Base-by-base conservation (phyloP, 2,888 invertebrate species). In the Drosophila neonasuta region DNA sequence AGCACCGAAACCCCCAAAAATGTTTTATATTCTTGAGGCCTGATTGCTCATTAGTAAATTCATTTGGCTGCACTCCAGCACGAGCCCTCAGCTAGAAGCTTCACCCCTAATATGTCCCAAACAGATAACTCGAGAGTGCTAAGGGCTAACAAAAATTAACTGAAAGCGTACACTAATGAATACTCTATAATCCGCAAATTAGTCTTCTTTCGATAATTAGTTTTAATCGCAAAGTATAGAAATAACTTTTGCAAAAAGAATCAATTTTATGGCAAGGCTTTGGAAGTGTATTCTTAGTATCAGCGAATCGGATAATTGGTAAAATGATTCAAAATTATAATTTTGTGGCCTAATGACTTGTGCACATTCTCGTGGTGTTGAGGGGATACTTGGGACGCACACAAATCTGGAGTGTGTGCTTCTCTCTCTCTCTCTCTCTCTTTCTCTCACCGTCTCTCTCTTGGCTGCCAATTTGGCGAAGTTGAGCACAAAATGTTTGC, bases 41-140 rank as follows among this genome's bases (percentile, higher is more conserved):
- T 77, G 71, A 81, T 84, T 81, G 84, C 81, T 82, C 85, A 84
- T 82, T 84, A 79, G 81, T 71, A 71, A 81, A 79, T 81, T 84
- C 81, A 80, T 84, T 81, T 84, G 81, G 81, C 81, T 77, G 75
- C 84, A 81, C 79, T 81, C 79, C 84, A 81, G 52, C 56, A 57
- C 42, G 10, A 57, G 17, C 56, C 57, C 58, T 65, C 45, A 51
- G 39, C 15, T 24, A 10, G 9, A 13, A 8, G 29, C 11, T 10
- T 41, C 46, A 15, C 0, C n/a, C 42, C 39, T 29, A 9, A 30
- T 17, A 11, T 29, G 41, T 36, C 30, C 58, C 60, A 7, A 55
- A 45, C 63, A 64, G 74, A 74, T 74, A 74, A 62, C 60, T 71
- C 36, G 50, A 59, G 45, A 64, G 63, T 57, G 67, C 60, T 6